Evolutionary conservation across 1,140 invertebrate genomes (phyloP), one percentile per base, ranked within the genome.

Genomic region (Drosophila varians): DNA sequence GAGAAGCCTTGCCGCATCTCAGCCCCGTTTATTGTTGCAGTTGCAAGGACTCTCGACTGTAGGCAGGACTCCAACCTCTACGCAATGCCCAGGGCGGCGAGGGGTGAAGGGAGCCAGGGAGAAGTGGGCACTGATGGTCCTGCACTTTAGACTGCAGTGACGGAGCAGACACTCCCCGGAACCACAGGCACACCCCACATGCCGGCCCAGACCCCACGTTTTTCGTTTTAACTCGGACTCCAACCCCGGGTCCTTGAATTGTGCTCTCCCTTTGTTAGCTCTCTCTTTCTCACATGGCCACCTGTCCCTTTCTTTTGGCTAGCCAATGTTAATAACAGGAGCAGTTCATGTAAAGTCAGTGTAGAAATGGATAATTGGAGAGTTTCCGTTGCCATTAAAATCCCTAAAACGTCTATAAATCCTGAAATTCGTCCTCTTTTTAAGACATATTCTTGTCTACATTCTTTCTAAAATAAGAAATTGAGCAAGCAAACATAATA

Each of bases 1-100:
- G 57, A 66, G 49, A 60, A 55, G 54, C 56, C 78, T 72, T 80
- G 47, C 61, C 71, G 36, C 73, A 78, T 43, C 75, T 69, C 36
- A 69, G 28, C 58, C 75, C 73, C 42, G 26, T 47, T 61, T 47
- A 64, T 64, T 64, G 49, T 54, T 65, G 71, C 58, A 74, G 23
- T 49, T 74, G 56, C 71, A 74, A 55, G 58, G 46, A 62, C 71
- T 52, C 25, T 52, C 25, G 38, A 45, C 46, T 62, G 51, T 52
- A 45, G 68, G 66, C 69, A 71, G 19, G 18, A 19, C 46, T 7
- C 46, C 9, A 19, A 23, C 54, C 54, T 36, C 25, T 14, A 7
- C 43, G 25, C 9, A 12, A n/a, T 23, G 12, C 21, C 1, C 23
- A 38, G 36, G 12, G 36, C n/a, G 36, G 12, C 21, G 21, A 7